These are phyloP conservation scores for Aspidiotus destructor DNA, from an alignment of 2,888 invertebrate species.

Conservation along the genomic window DNA sequence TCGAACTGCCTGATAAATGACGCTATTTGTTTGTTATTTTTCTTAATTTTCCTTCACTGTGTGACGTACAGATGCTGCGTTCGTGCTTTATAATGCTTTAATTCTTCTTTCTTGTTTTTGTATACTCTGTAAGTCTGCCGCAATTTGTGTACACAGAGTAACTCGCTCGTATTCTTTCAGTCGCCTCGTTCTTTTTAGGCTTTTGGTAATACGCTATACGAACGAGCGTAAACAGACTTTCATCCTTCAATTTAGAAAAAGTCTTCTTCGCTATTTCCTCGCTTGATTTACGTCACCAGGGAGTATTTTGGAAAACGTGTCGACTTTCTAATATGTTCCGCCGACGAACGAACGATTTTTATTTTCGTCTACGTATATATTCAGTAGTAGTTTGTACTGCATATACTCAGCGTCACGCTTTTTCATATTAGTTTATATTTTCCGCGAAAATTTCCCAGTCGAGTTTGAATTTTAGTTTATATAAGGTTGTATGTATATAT, in stretches of 20 bases:
- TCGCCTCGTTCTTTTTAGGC: not conserved
- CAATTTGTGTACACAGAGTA: too few relatives aligned
- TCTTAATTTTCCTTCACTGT: not conserved
- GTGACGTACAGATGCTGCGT: too few relatives aligned
- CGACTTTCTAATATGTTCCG: constrained; percentile 25
- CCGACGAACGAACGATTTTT: not conserved
- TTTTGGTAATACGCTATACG: not conserved
- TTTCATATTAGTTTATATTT: too few relatives aligned
- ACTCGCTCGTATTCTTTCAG: not conserved
- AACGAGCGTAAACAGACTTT: constrained; percentile 27
- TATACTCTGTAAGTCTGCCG: too few relatives aligned
- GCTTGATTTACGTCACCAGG: constrained; percentile 24
- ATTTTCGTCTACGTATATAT: too few relatives aligned
- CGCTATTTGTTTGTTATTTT: not conserved
- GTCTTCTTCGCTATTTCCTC: constrained; percentile 29
- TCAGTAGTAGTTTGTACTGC: too few relatives aligned
- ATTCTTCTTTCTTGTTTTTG: too few relatives aligned
- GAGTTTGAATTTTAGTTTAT: too few relatives aligned
- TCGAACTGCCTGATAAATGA: not conserved
- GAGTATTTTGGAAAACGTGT: constrained; percentile 31
- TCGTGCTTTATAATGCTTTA: too few relatives aligned
- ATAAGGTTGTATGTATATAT: too few relatives aligned
- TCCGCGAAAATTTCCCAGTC: too few relatives aligned
- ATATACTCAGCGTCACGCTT: too few relatives aligned
- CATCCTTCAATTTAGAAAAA: constrained; percentile 27